Evolutionary conservation across 2,888 invertebrate genomes (phyloP).

Genomic region (Scaeva pyrastri): DNA sequence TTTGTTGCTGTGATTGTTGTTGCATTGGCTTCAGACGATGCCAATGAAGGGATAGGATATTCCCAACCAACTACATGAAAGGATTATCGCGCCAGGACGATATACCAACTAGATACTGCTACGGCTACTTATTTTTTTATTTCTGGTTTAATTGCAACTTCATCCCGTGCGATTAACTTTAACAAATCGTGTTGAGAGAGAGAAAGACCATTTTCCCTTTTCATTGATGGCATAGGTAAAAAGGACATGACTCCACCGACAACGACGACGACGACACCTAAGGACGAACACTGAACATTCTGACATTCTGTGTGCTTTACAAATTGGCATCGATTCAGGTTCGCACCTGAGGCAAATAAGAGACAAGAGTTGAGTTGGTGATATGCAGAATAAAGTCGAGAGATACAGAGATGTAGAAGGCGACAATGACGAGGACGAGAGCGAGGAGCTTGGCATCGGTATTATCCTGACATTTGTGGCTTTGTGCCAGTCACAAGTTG

Average conservation of each 20-base stretch:
- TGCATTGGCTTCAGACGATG: conserved; percentile 23
- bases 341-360: conserved; percentile 48
- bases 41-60: conserved; percentile 7
- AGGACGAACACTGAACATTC: conserved; percentile 5
- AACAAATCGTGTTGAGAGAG: conserved; percentile 52
- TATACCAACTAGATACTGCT: conserved; percentile 8
- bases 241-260: too few species aligned
- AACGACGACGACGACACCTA: background rate
- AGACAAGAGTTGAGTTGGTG: background rate
- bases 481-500: conserved; percentile 63
- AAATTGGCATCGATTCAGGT: conserved; percentile 63
- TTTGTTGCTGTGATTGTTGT: background rate
- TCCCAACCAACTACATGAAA: conserved; percentile 40
- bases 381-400: background rate
- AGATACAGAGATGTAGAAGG: background rate
- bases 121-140: background rate
- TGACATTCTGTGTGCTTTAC: conserved; percentile 22
- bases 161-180: conserved; percentile 63
- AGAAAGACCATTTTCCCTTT: conserved; percentile 1
- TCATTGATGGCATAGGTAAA: background rate
- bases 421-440: too few species aligned
- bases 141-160: conserved; percentile 67
- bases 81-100: conserved; percentile 49
- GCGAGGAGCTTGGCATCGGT: background rate
- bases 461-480: conserved; percentile 53